Evolutionary conservation across 2,888 invertebrate species (phyloP), one percentile per base, ranked within the genome.

Genomic region (Rhaphigaster nebulosa): DNA sequence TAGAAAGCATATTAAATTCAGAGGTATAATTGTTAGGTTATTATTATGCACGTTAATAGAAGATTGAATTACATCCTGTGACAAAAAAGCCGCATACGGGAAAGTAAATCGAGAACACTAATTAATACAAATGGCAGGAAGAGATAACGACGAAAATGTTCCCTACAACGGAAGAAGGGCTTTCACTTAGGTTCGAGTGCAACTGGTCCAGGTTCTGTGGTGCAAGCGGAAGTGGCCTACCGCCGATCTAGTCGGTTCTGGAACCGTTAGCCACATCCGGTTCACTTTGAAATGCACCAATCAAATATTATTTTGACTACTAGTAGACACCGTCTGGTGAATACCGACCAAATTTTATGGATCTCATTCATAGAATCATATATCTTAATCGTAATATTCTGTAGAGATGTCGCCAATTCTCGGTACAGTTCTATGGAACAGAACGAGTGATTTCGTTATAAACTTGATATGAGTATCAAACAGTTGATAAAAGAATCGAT

Each of bases 161-260:
- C 1, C 34, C 20, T 76, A 38, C 70, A 76, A 38, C 70, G 70
- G 70, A 76, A 76, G 70, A 23, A 38, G 70, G 18, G 38, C 70
- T 76, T 76, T 76, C 70, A 29, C 70, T 38, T 23, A 34, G 23
- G 70, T 76, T 65, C 15, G 65, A 65, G 65, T 65, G 70, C 70
- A 76, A 76, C 70, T 76, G 70, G 70, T 76, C 70, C 70, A 38
- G 20, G 38, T 38, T 38, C 70, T 34, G 6, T 76, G 34, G 34
- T 76, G 34, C 70, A 76, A 76, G 34, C 13, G 70, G 70, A 76
- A 76, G 70, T 76, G 70, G 70, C 34, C 70, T 76, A 76, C 70
- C 70, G 34, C 70, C 70, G 70, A 76, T 76, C 70, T 76, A 76
- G 70, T 38, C 18, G 70, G 70, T 38, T 8, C 1, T 76, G 18